phyloP scores from a whole-genome alignment of 2,113 vertebrate species.

The Pantherophis guttatus region DNA sequence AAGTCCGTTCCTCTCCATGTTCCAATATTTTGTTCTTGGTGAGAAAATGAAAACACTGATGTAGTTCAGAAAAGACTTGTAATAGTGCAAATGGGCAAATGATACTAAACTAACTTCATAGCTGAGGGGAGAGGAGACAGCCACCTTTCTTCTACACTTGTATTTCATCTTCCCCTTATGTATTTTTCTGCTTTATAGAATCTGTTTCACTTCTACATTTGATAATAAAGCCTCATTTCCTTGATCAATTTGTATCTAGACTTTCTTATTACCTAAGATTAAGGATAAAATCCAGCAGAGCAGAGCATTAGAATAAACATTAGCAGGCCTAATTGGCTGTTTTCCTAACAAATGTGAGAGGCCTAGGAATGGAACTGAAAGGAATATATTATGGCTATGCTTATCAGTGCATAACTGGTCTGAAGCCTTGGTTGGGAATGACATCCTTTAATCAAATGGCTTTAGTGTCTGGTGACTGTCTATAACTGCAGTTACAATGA shows the following conservation, averaged over 20 bases:
- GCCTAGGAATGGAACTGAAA: not conserved
- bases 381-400: not conserved
- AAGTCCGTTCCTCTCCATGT: not conserved
- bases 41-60: not conserved
- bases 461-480: not conserved
- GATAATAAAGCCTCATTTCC: not conserved
- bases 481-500: not conserved
- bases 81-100: not conserved
- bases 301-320: not conserved
- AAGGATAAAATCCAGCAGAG: not conserved
- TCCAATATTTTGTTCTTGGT: not conserved
- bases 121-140: not conserved
- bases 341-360: not conserved
- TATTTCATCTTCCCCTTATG: not conserved
- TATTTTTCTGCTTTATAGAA: not conserved
- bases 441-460: not conserved
- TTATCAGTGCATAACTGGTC: not conserved
- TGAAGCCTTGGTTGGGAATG: not conserved
- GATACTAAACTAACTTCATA: not conserved
- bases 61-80: not conserved
- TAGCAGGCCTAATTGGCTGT: not conserved
- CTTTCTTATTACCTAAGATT: not conserved
- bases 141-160: not conserved
- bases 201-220: not conserved
- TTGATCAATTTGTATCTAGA: not conserved